Evolutionary conservation across 2,797 vertebrate species (phyloP).

Genomic region (Xyrichtys novacula): DNA sequence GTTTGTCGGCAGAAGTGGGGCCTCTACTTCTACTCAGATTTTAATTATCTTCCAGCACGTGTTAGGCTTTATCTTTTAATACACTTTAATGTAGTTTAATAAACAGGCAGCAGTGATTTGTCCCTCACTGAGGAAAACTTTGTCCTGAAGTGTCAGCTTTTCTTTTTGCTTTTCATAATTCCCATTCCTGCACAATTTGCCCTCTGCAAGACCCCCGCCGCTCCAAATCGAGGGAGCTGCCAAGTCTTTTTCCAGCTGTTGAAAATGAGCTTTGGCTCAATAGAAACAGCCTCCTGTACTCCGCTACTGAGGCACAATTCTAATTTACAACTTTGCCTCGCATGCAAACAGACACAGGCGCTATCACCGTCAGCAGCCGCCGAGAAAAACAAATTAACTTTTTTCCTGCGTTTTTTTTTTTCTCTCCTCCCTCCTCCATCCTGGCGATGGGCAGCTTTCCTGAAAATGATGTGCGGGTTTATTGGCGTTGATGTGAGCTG

Average conservation of each 20-base stretch:
- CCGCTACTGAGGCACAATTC: conserved; percentile 61
- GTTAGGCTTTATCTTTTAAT: too few relatives aligned
- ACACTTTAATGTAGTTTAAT: conserved; percentile 45
- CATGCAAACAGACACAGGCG: conserved; percentile 61
- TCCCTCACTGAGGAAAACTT: conserved; percentile 6
- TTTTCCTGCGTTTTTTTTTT: conserved; percentile 41
- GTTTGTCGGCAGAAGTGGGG: too few relatives aligned
- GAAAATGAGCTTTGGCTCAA: conserved; percentile 61
- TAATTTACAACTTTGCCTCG: conserved; percentile 74
- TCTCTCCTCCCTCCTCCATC: conserved; percentile 33
- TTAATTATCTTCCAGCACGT: too few relatives aligned
- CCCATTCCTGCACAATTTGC: conserved; percentile 61
- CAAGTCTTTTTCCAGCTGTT: conserved; percentile 43
- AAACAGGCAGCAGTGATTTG: conserved; percentile 22
- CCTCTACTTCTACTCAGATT: too few relatives aligned
- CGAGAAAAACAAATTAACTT: conserved; percentile 80
- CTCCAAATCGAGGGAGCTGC: conserved; percentile 54
- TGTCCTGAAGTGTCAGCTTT: conserved; percentile 37
- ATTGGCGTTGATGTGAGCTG: conserved; percentile 78
- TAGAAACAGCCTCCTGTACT: conserved; percentile 46
- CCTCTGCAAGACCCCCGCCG: conserved; percentile 27
- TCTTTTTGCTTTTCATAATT: conserved; percentile 50
- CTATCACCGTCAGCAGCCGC: conserved; percentile 75
- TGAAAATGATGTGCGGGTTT: conserved; percentile 75
- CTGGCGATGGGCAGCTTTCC: conserved; percentile 64